Evolutionary conservation across 2,113 vertebrate species (phyloP).

Genomic region (Pachycephala philippinensis): DNA sequence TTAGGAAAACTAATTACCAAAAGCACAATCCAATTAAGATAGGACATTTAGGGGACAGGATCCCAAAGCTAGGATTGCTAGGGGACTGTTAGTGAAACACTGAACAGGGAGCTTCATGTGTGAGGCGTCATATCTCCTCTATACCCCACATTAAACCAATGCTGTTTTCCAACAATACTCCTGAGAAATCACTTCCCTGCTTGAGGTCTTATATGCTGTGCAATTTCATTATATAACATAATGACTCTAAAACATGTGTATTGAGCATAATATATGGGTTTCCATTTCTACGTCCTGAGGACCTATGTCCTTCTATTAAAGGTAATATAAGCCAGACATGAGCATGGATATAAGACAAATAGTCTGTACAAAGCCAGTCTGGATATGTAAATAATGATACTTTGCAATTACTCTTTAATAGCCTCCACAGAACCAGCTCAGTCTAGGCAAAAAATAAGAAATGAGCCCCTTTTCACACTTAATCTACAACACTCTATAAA

Average conservation of each 20-base stretch:
- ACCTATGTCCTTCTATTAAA: background rate
- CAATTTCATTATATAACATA: background rate
- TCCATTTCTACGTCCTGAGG: constrained; percentile 22
- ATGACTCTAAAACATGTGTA: background rate
- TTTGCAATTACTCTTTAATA: background rate
- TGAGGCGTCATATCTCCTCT: background rate
- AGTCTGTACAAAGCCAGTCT: background rate
- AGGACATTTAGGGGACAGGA: constrained; percentile 18
- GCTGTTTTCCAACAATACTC: background rate
- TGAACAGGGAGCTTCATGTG: background rate
- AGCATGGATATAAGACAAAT: background rate
- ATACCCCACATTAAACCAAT: background rate
- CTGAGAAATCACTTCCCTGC: background rate
- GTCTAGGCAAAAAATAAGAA: background rate
- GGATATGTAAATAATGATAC: background rate
- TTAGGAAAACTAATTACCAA: constrained; percentile 58
- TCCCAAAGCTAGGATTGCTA: background rate
- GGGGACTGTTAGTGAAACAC: background rate
- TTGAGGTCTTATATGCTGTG: background rate
- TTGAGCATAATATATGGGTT: constrained; percentile 35
- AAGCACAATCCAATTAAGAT: constrained; percentile 48
- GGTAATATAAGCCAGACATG: background rate
- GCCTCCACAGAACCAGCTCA: background rate
- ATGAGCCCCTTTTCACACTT: background rate
- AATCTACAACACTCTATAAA: background rate